A percentile compares a stretch with the other conserved stretches of the same genome.
Conservation (phyloP, 2,113 vertebrate genomes). For the Hipposideros armiger region DNA sequence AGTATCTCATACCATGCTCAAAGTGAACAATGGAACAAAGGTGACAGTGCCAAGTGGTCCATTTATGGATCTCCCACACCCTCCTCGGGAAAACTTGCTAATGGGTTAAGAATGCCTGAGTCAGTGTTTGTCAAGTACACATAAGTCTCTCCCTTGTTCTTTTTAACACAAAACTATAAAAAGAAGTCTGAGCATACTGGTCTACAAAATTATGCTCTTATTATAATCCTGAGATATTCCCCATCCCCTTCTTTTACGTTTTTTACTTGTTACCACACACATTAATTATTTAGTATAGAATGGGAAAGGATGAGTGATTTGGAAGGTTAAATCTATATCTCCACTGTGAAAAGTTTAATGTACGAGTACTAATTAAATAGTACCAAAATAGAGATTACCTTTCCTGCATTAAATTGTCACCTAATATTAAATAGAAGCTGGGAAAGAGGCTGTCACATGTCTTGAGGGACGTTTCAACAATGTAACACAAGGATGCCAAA, state of each 20-base stretch:
- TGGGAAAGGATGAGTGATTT: neutral
- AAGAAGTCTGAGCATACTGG: neutral
- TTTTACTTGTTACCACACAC: neutral
- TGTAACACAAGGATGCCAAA: neutral
- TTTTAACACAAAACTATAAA: neutral
- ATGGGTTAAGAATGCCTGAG: too few species aligned
- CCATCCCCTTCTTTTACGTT: neutral
- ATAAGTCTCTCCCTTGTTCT: neutral
- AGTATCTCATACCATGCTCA: neutral
- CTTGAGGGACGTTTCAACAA: neutral
- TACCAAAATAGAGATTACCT: neutral
- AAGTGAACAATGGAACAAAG: too few species aligned
- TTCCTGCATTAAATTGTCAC: neutral
- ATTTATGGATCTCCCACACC: accelerated
- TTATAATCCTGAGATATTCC: neutral
- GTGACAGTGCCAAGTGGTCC: neutral
- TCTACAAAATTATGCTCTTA: neutral
- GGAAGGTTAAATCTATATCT: neutral
- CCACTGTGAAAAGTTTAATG: neutral
- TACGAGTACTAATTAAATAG: neutral
- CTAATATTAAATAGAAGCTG: neutral
- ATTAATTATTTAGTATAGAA: neutral
- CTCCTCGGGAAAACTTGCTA: neutral
- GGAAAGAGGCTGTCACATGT: too few species aligned
- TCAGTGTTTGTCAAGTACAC: neutral